phyloP scores from a whole-genome alignment of 2,113 vertebrate species.

The Hystrix cristata region DNA sequence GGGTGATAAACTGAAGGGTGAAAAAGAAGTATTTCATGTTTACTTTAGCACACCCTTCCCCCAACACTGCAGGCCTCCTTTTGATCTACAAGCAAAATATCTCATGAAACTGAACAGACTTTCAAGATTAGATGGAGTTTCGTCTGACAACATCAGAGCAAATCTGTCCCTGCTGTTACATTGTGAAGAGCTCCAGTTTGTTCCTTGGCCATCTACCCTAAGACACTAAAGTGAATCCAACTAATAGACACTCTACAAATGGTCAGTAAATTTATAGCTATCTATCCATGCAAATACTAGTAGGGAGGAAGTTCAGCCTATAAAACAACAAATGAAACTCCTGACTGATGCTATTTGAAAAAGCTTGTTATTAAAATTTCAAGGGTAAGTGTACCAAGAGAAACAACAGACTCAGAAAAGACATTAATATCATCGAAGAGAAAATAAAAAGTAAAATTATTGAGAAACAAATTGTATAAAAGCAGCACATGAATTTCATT shows the following conservation, averaged over 20 bases:
- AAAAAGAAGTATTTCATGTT: neutral
- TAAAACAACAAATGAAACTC: neutral
- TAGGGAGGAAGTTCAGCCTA: neutral
- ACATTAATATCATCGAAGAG: neutral
- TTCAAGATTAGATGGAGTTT: neutral
- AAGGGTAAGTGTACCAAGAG: neutral
- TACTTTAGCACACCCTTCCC: neutral
- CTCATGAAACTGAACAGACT: neutral
- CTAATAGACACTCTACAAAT: neutral
- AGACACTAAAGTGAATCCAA: neutral
- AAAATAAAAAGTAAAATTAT: neutral
- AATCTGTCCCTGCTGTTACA: neutral
- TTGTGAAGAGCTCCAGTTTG: neutral
- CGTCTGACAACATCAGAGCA: neutral
- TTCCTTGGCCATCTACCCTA: neutral
- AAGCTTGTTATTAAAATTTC: neutral
- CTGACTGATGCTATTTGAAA: neutral
- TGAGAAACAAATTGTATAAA: neutral
- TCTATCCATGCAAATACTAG: neutral
- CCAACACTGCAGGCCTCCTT: neutral
- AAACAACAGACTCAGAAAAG: neutral
- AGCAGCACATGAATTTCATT: neutral
- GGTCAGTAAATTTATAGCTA: neutral
- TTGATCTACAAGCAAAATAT: neutral
- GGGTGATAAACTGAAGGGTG: neutral